phyloP scores from a whole-genome alignment of 2,113 vertebrate species.

The Pao palembangensis region DNA sequence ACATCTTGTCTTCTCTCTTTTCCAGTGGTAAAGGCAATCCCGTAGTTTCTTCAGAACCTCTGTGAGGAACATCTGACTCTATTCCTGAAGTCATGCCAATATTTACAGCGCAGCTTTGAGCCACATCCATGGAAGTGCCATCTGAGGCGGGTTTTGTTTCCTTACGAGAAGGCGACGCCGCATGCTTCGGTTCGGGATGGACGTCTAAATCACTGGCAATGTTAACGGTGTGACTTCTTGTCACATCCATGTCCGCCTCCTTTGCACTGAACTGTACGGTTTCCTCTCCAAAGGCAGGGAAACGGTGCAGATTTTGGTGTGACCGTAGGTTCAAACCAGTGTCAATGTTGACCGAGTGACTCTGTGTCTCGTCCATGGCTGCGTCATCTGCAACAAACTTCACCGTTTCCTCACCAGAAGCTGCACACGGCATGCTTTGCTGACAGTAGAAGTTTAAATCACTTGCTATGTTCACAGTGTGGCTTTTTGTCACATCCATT shows the following conservation, averaged over 20 bases:
- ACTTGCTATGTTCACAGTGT: no score
- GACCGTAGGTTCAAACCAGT: background rate
- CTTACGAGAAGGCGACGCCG: background rate
- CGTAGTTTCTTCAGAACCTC: background rate
- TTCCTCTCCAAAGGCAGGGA: slow-evolving; percentile 9
- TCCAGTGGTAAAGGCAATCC: slow-evolving; percentile 4
- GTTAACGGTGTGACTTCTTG: slow-evolving; percentile 2
- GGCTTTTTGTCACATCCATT: no score
- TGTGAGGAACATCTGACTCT: no score
- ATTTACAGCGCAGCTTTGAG: no score
- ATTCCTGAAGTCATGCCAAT: no score
- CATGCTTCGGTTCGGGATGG: slow-evolving; percentile 4
- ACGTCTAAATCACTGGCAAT: background rate
- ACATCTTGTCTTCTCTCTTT: background rate
- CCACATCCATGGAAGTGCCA: no score
- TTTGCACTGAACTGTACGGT: slow-evolving; percentile 12
- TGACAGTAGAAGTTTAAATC: background rate
- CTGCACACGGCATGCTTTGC: background rate
- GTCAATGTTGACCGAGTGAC: slow-evolving; percentile 26
- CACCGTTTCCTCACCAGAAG: background rate
- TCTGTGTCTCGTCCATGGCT: slow-evolving; percentile 21
- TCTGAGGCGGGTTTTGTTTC: background rate
- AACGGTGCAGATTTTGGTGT: background rate
- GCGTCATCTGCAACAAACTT: slow-evolving; percentile 14
- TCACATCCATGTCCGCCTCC: slow-evolving; percentile 10